Evolutionary conservation across 2,797 vertebrate genomes (phyloP).

Genomic region (Pipistrellus kuhlii): DNA sequence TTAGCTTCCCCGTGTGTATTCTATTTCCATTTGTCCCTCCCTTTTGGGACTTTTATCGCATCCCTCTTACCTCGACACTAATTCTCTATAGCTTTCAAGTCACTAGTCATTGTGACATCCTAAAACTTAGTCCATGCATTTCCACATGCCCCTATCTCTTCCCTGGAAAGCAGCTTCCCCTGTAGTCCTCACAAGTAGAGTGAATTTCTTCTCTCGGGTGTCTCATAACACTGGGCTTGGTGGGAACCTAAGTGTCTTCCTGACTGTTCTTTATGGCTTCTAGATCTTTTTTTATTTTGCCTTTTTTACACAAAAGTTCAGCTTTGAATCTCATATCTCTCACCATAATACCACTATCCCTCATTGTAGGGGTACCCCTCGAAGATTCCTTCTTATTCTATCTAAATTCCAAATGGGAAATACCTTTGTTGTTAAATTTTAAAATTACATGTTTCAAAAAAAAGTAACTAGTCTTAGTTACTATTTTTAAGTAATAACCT

Average conservation of each 20-base stretch:
- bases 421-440: background rate
- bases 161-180: background rate
- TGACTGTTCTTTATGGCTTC: background rate
- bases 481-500: background rate
- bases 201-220: background rate
- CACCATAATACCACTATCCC: background rate
- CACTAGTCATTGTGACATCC: background rate
- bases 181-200: background rate
- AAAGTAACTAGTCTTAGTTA: slow-evolving; percentile 14
- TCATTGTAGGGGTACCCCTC: background rate
- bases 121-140: background rate
- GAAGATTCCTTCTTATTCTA: background rate
- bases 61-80: background rate
- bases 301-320: background rate
- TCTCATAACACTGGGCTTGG: background rate
- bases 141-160: background rate
- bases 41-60: background rate
- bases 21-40: background rate
- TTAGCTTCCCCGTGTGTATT: background rate
- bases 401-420: slow-evolving; percentile 32
- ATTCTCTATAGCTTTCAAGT: background rate
- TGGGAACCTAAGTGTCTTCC: background rate
- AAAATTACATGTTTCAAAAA: slow-evolving; percentile 15
- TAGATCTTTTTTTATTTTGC: background rate
- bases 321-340: background rate